Evolutionary conservation across 2,113 vertebrate genomes (phyloP).

Genomic region (Cynopterus brachyotis): DNA sequence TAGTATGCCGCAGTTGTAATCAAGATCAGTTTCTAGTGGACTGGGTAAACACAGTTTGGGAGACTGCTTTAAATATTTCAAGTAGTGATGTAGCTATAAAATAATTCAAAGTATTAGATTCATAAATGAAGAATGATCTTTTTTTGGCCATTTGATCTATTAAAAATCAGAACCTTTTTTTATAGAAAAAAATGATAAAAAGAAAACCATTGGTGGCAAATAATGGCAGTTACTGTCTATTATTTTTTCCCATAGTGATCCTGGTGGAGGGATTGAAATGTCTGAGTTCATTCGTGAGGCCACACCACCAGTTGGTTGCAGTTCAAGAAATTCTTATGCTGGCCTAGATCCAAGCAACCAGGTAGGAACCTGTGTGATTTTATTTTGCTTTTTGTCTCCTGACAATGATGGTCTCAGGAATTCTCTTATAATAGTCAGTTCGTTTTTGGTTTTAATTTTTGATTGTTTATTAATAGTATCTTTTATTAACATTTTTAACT

Average conservation of each 20-base stretch:
- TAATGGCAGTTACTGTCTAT: background rate
- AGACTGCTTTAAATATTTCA: constrained; percentile 30
- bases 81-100: background rate
- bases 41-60: background rate
- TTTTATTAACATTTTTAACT: constrained; percentile 11
- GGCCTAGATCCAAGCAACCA: constrained; percentile 94
- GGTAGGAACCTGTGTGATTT: constrained; percentile 81
- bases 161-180: constrained; percentile 30
- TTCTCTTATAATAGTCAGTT: background rate
- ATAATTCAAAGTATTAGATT: background rate
- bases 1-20: background rate
- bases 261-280: constrained; percentile 99
- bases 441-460: constrained; percentile 18
- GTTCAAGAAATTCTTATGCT: constrained; percentile 97
- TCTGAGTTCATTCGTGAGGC: constrained; percentile 95
- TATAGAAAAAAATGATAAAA: background rate
- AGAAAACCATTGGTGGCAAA: background rate
- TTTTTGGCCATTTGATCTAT: background rate
- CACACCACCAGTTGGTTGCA: constrained; percentile 98
- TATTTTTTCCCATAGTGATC: constrained; percentile 87
- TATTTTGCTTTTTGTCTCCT: background rate
- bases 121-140: background rate
- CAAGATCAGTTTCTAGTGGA: constrained; percentile 40
- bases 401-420: background rate
- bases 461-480: background rate